These are phyloP conservation scores for Crotalus horridus DNA, from an alignment of 2,113 vertebrate species.

Conservation along the genomic window DNA sequence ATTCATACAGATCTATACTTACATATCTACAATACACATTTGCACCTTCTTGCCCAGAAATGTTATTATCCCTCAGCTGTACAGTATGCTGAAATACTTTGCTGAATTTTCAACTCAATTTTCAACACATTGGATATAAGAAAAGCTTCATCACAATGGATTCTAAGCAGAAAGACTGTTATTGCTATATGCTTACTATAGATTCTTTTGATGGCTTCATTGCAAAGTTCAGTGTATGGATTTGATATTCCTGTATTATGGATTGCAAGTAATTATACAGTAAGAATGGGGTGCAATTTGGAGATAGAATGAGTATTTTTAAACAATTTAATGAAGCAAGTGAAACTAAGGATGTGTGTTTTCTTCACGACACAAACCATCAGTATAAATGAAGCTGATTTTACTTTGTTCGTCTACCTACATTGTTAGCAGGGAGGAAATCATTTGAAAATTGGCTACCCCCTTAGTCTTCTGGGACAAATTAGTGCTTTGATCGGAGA, in stretches of 20 bases:
- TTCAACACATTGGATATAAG: neutral
- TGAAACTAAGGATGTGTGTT: neutral
- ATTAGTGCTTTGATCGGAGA: conserved; percentile 22
- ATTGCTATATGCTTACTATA: neutral
- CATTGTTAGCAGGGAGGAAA: neutral
- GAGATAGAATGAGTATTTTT: neutral
- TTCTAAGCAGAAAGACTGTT: neutral
- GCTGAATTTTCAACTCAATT: neutral
- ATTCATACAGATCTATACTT: neutral
- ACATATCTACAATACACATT: neutral
- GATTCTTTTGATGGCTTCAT: neutral
- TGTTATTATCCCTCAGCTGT: neutral
- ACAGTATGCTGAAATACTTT: neutral
- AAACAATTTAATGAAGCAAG: neutral
- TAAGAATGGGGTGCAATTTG: neutral
- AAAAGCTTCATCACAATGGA: neutral
- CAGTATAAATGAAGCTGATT: conserved; percentile 12
- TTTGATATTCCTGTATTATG: neutral
- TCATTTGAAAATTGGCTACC: neutral
- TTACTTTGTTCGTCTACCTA: neutral
- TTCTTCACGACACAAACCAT: neutral
- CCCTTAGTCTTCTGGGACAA: conserved; percentile 26
- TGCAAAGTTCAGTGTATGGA: neutral
- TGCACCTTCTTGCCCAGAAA: neutral
- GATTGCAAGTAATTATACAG: neutral